Base-by-base conservation (phyloP, 2,113 vertebrate species). In the Ailuropoda melanoleuca region DNA sequence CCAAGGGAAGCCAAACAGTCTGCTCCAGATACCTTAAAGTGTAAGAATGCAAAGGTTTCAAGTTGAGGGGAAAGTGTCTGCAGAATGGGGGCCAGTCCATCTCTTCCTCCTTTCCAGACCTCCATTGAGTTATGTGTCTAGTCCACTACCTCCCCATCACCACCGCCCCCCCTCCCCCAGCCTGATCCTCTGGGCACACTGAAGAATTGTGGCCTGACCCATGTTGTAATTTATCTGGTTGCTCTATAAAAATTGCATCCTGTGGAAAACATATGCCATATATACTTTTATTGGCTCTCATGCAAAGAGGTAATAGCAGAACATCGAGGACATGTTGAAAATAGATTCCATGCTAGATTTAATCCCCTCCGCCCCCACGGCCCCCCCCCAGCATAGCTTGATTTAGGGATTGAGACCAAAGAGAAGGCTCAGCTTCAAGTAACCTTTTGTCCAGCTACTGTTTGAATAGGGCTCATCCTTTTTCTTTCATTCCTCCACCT, bases 151-250 rank as follows among this genome's bases (percentile, higher is more conserved):
- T 60, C 68, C 56, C 43, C 4, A 43, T 43, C 43, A 43, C 43
- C 43, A 43, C 43, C 43, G 43, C 92, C 78, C 82, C 66, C 50
- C 70, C 55, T 24, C 75, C 58, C 48, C 48, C 1, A 85, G 84
- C 56, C 23, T 48, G 58, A 90, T 97, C 83, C 90, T 89, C 66
- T 90, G 94, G 90, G 94, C 39, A 81, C 94, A 96, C 89, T 85
- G 96, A 98, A 70, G 97, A 97, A 96, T 48, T 93, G 96, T 26
- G 74, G 83, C 94, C 94, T 97, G 87, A 91, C 66, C 72, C 31
- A 85, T 48, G 72, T 55, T 87, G 93, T 98, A 88, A 97, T 97
- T 98, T 97, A 97, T 98, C 96, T 97, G 13, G 6, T 93, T 96
- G 88, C 84, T 78, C 56, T 82, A 37, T 92, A 96, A 98, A 98